Conservation (phyloP, 2,888 invertebrate species). For the Exephanes ischioxanthus region DNA sequence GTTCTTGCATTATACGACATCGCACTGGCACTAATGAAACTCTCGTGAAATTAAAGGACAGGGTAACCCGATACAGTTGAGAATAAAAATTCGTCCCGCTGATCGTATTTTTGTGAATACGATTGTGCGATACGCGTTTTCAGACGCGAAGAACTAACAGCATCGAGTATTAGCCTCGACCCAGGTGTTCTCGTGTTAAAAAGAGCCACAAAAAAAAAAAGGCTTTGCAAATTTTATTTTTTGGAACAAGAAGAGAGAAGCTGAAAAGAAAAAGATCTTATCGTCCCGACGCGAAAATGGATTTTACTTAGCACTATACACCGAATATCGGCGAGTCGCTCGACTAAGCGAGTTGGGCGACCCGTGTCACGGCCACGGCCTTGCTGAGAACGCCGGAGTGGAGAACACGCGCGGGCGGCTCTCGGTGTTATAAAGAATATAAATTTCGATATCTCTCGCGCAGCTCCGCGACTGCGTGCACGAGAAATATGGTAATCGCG, state of each 20-base stretch:
- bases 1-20: constrained; percentile 34
- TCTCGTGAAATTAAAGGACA: constrained; percentile 16
- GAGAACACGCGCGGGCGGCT: constrained; percentile 16
- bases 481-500: constrained; percentile 13
- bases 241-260: not conserved
- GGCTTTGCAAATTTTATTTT: not conserved
- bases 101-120: constrained; percentile 49
- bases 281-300: constrained; percentile 55
- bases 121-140: constrained; percentile 36
- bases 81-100: constrained; percentile 35
- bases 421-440: constrained; percentile 13
- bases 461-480: not conserved
- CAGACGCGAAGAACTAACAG: not conserved
- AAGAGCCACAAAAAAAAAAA: not conserved
- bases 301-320: constrained; percentile 53
- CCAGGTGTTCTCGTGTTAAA: constrained; percentile 6
- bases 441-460: constrained; percentile 12
- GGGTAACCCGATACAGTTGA: constrained; percentile 44
- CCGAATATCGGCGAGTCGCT: constrained; percentile 45
- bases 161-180: constrained; percentile 21
- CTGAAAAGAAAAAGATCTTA: constrained; percentile 43
- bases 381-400: constrained; percentile 22
- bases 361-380: constrained; percentile 57
- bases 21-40: constrained; percentile 46
- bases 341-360: constrained; percentile 34